Percentiles rank a stretch among this genome's conserved stretches.
phyloP scores from a whole-genome alignment of 2,888 invertebrate species.

The Heteromyza rotundicornis region DNA sequence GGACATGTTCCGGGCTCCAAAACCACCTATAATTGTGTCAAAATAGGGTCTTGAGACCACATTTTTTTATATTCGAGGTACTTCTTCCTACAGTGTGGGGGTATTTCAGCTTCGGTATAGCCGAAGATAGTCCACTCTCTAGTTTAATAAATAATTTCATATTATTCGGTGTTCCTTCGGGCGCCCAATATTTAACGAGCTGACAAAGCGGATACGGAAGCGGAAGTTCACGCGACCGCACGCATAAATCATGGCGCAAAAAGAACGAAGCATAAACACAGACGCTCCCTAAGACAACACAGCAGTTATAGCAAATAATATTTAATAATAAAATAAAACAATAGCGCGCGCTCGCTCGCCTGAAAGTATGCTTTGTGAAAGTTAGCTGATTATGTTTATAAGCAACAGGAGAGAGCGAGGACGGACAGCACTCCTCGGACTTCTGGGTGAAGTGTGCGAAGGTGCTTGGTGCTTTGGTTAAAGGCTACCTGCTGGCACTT shows the following conservation, averaged over 20 bases:
- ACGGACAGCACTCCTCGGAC: not conserved
- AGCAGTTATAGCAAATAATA: slow-evolving; percentile 12
- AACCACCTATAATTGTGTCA: no score
- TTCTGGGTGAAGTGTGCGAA: not conserved
- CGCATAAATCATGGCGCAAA: slow-evolving; percentile 18
- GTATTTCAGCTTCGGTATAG: no score
- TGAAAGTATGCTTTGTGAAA: not conserved
- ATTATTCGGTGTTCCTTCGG: not conserved
- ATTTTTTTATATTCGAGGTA: no score
- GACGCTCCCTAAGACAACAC: not conserved
- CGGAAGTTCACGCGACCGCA: slow-evolving; percentile 21
- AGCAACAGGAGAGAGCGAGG: not conserved
- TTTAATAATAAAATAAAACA: slow-evolving; percentile 29
- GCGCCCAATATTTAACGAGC: slow-evolving; percentile 5
- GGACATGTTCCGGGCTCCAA: no score
- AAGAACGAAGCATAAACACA: no score
- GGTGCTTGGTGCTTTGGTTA: not conserved
- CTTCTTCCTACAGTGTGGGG: no score
- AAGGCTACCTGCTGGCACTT: not conserved
- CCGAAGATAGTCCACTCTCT: no score
- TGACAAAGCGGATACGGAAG: slow-evolving; percentile 11
- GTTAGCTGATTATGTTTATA: not conserved
- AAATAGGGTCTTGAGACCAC: no score
- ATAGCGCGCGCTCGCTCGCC: not conserved
- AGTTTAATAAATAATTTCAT: slow-evolving; percentile 6